Percentiles rank a stretch among this genome's conserved stretches.
phyloP scores from a whole-genome alignment of 2,113 vertebrate species.

The Hemiscyllium ocellatum region DNA sequence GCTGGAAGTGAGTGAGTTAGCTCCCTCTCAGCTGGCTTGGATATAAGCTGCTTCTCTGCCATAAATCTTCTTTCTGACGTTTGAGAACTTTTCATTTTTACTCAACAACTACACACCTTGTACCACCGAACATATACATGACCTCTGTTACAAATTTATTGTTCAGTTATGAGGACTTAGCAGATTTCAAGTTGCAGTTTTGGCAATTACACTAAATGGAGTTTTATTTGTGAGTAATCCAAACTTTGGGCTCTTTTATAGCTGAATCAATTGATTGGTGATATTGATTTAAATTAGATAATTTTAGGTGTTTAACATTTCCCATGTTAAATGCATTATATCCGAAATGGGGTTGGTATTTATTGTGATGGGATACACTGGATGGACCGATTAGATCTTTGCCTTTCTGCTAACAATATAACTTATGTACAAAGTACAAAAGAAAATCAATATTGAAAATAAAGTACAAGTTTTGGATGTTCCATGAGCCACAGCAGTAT shows the following conservation, averaged over 20 bases:
- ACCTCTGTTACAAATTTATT: neutral
- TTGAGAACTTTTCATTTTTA: neutral
- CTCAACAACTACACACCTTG: neutral
- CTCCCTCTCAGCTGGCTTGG: too few species aligned
- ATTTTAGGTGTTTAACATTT: neutral
- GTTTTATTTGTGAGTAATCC: neutral
- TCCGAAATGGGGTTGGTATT: neutral
- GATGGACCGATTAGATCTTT: neutral
- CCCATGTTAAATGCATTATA: neutral
- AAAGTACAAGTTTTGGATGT: neutral
- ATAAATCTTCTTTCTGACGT: neutral
- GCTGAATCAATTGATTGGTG: neutral
- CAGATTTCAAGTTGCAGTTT: neutral
- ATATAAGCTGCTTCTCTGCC: too few species aligned
- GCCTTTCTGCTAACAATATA: neutral
- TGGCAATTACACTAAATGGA: neutral
- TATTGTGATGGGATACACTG: neutral
- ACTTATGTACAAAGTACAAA: neutral
- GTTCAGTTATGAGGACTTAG: neutral
- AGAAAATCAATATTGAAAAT: neutral
- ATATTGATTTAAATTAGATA: neutral
- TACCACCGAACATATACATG: neutral
- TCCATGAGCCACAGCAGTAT: neutral
- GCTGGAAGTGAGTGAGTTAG: too few species aligned
- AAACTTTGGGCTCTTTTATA: neutral